These are phyloP conservation scores for Drosophila elegans DNA, from an alignment of 1,140 invertebrate genomes.

Conservation along the genomic window DNA sequence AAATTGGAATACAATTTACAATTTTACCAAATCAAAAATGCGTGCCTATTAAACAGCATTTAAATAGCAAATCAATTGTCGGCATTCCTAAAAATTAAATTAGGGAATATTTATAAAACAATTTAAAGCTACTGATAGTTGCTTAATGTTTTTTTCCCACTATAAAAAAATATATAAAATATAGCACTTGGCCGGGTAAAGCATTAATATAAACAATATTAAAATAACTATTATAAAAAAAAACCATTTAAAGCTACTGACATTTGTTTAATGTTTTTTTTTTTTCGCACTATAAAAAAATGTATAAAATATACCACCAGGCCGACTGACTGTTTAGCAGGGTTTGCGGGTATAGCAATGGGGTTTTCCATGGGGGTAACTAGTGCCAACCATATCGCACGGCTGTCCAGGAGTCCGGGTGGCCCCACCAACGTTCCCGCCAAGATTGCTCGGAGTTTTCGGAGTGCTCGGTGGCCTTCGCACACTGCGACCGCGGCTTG, in stretches of 20 bases:
- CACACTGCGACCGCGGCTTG: not conserved
- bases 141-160: too few relatives aligned
- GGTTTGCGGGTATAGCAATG: constrained; percentile 5
- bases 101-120: not conserved
- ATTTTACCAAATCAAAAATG: too few relatives aligned
- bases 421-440: not conserved
- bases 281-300: not conserved
- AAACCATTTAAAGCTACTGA: too few relatives aligned
- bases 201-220: too few relatives aligned
- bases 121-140: not conserved
- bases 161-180: not conserved
- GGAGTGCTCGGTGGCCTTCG: not conserved
- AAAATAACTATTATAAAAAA: too few relatives aligned
- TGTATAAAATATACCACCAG: constrained; percentile 1
- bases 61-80: too few relatives aligned
- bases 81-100: too few relatives aligned
- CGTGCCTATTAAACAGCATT: too few relatives aligned
- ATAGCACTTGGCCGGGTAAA: not conserved
- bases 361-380: constrained; percentile 11
- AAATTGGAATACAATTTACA: not conserved
- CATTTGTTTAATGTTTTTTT: not conserved
- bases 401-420: not conserved
- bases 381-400: constrained; percentile 11
- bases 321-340: constrained; percentile 4
- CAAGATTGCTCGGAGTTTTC: not conserved